phyloP scores from a whole-genome alignment of 2,113 vertebrate genomes.

The Shinisaurus crocodilurus region DNA sequence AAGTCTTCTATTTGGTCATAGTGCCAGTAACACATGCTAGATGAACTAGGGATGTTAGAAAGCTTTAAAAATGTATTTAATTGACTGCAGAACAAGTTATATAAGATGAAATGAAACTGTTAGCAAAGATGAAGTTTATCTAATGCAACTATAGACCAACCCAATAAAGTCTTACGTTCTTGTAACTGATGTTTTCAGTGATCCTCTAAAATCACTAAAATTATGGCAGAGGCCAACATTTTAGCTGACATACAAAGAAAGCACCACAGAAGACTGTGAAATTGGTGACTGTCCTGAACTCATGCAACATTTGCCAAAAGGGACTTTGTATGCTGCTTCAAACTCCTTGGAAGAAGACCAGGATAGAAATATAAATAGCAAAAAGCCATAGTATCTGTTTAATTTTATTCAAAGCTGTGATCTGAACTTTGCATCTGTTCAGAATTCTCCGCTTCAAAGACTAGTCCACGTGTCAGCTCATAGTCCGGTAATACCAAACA shows the following conservation, averaged over 20 bases:
- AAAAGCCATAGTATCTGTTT: background rate
- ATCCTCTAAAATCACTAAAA: background rate
- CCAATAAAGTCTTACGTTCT: background rate
- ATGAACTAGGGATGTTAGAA: background rate
- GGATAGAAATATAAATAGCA: background rate
- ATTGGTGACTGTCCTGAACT: background rate
- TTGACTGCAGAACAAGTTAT: background rate
- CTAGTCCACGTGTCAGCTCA: no score
- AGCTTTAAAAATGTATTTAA: background rate
- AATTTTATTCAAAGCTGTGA: background rate
- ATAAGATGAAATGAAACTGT: background rate
- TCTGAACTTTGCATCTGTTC: background rate
- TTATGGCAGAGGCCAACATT: background rate
- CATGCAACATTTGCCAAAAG: background rate
- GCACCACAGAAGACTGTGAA: background rate
- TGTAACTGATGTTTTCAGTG: background rate
- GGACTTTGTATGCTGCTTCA: background rate
- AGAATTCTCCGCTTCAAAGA: background rate
- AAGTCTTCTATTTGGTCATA: background rate
- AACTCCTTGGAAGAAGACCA: background rate
- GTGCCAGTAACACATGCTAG: background rate
- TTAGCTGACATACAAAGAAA: background rate
- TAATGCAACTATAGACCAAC: conserved; percentile 10
- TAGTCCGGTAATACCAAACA: background rate
- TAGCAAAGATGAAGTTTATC: background rate